Evolutionary conservation across 37 sponge, comb jelly and placozoan species (phyloP).

Genomic region (Aphrocallistes beatrix): DNA sequence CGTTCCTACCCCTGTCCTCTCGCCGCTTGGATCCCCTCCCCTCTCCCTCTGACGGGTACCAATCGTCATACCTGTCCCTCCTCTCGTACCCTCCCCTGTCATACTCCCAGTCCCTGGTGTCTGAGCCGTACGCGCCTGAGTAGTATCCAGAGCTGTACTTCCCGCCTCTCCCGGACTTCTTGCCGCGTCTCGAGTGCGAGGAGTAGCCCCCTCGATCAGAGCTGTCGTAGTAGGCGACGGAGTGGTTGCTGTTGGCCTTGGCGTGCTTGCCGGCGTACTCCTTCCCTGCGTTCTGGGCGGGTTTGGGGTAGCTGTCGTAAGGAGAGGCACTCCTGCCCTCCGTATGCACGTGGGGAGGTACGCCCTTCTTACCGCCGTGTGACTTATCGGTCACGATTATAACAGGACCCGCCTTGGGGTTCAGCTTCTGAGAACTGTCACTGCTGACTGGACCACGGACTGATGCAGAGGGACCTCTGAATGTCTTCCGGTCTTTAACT

Average conservation of each 20-base stretch:
- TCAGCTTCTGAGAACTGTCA: not conserved
- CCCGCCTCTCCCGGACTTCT: not conserved
- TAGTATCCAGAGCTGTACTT: not conserved
- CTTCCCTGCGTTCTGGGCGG: not conserved
- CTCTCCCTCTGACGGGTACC: not conserved
- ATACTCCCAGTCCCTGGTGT: not conserved
- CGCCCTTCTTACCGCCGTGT: not conserved
- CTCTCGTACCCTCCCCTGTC: not conserved
- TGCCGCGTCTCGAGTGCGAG: not conserved
- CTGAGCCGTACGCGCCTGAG: not conserved
- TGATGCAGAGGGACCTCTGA: not conserved
- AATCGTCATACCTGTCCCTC: not conserved
- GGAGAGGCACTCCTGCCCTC: not conserved
- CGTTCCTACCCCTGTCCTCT: not conserved
- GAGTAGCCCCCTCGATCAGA: not conserved
- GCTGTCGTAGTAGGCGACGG: not conserved
- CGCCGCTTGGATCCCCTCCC: not conserved
- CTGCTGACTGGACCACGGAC: not conserved
- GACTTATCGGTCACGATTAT: not conserved
- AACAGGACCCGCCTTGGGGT: not conserved
- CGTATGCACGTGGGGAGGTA: not conserved
- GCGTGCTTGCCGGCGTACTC: not conserved
- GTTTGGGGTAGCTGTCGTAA: not conserved
- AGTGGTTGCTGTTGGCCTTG: not conserved
- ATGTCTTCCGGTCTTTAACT: not conserved